A percentile compares a stretch with the other conserved stretches of the same genome.
Evolutionary conservation across 2,113 vertebrate genomes (phyloP).

Genomic region (Perca fluviatilis): DNA sequence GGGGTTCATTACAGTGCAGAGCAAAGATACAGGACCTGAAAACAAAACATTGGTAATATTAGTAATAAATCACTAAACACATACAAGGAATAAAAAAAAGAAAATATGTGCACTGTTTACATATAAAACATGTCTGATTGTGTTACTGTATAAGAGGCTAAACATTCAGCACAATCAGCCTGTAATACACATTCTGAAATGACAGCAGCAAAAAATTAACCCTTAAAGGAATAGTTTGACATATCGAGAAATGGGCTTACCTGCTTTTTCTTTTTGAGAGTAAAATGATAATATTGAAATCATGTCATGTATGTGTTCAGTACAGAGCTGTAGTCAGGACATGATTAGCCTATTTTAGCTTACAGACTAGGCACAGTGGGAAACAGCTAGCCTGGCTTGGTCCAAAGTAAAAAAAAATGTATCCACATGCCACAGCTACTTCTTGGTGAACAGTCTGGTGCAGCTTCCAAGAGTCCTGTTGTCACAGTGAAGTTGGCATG

Average conservation of each 20-base stretch:
- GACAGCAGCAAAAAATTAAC: not conserved
- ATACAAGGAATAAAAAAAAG: not conserved
- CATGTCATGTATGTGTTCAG: no score
- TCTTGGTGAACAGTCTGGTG: not conserved
- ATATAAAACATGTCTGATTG: not conserved
- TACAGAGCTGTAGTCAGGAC: no score
- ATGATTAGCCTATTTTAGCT: not conserved
- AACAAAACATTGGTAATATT: not conserved
- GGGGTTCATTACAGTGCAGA: constrained; percentile 92
- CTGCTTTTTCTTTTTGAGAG: no score
- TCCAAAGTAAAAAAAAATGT: no score
- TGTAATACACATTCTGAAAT: not conserved
- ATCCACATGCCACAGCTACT: not conserved
- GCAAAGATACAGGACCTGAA: constrained; percentile 95
- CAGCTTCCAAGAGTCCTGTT: not conserved
- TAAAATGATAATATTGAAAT: not conserved
- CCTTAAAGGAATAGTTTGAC: not conserved
- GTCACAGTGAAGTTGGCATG: not conserved
- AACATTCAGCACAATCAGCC: not conserved
- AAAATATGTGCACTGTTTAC: not conserved
- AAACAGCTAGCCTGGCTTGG: not conserved
- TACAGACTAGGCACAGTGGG: not conserved
- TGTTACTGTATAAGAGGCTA: not conserved
- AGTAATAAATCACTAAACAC: not conserved
- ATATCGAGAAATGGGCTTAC: not conserved